Evolutionary conservation across 1,140 invertebrate genomes (phyloP), one percentile per base, ranked within the genome.

Genomic region (Caenorhabditis brenneri): DNA sequence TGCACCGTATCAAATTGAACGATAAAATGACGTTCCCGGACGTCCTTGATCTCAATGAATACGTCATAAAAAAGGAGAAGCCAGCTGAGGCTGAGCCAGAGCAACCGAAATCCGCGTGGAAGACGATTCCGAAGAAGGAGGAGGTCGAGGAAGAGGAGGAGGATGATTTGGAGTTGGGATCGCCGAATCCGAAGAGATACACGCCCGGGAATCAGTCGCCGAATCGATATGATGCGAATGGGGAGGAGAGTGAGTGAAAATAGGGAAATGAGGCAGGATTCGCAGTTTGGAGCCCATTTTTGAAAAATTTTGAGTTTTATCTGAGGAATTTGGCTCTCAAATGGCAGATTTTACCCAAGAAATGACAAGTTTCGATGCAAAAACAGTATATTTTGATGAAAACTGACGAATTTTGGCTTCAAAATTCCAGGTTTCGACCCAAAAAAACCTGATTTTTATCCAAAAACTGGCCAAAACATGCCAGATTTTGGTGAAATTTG

Each of bases 1-100:
- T 95, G 91, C 94, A 95, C 89, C 92, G 95, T 84, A 95, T 96
- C 83, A 97, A 97, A 92, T 92, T 97, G 27, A 96, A 96, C 92
- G 95, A 97, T 91, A 95, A 94, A 91, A 95, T 97, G 39, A 94
- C 94, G 4, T 97, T 97, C 91, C 95, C 95, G 16, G 94, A 95
- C 89, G 92, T 93, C 42, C 91, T 96, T 53, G 94, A 96, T 91
- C 92, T 97, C 84, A 96, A 96, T 91, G 93, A 93, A 27, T 95
- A 96, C 88, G 92, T 95, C n/a, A n/a, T n/a, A 42, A 91, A 93
- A 55, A 91, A 91, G 29, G 84, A 51, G 89, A 91, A 78, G 91
- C 60, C 19, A 27, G 4, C 60, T 16, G 49, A 16, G 2, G 19
- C 49, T 2, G 22, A 16, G 16, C 42, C 42, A 7, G 15, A 7